Conservation (phyloP, 2,113 vertebrate species). For the Pelvicachromis taeniatus region DNA sequence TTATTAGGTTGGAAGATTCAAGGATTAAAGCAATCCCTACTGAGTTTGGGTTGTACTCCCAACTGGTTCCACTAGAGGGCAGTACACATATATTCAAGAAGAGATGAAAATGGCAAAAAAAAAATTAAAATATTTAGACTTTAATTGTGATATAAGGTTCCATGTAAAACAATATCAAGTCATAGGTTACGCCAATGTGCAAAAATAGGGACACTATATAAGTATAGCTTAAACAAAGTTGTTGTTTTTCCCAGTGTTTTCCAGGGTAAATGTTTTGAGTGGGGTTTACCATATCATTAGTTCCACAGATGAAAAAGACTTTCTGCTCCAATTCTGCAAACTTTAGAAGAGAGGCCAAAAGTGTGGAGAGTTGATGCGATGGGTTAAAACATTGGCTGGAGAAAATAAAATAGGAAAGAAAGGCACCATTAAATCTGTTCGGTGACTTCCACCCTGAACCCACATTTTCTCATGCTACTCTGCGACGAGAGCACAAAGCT, state of each 20-base stretch:
- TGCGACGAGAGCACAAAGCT: too few species aligned
- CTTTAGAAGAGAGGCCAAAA: neutral
- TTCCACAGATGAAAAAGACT: too few species aligned
- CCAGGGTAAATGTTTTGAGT: neutral
- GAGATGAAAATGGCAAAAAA: too few species aligned
- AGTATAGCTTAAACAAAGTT: neutral
- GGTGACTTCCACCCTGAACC: neutral
- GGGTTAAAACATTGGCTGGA: too few species aligned
- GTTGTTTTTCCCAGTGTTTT: neutral
- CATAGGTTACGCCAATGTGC: neutral
- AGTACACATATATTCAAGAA: neutral
- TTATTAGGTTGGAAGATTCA: neutral
- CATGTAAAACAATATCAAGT: neutral
- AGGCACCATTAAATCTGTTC: neutral
- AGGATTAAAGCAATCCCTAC: neutral
- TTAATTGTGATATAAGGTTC: neutral
- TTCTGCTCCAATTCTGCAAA: neutral
- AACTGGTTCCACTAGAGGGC: constrained; percentile 16
- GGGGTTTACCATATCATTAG: neutral
- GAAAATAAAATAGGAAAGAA: too few species aligned
- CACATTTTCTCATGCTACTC: neutral
- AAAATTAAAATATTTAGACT: neutral
- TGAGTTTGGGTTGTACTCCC: neutral
- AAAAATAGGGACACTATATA: neutral
- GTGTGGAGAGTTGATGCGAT: too few species aligned